Conservation (phyloP, 2,888 invertebrate species). For the Cosmopolites sordidus region DNA sequence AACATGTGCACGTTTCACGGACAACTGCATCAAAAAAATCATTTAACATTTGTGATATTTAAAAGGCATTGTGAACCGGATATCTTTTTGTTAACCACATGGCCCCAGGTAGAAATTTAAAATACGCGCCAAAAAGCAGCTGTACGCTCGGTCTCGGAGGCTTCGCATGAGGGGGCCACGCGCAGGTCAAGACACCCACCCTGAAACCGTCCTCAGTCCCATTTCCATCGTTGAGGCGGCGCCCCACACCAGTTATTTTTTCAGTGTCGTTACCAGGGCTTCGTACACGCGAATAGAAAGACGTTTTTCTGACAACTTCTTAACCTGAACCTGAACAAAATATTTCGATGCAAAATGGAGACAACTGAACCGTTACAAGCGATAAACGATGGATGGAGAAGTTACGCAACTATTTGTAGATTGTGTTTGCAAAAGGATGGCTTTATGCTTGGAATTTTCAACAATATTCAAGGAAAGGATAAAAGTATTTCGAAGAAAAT, state of each 20-base stretch:
- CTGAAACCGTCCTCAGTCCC: constrained; percentile 47
- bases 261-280: constrained; percentile 32
- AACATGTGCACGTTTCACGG: no score
- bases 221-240: constrained; percentile 51
- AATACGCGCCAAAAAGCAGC: constrained; percentile 33
- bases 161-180: constrained; percentile 46
- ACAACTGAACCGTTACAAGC: constrained; percentile 5
- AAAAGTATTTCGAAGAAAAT: constrained; percentile 49
- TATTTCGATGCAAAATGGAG: constrained; percentile 30
- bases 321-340: neutral
- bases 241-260: constrained; percentile 44
- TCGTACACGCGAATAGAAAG: constrained; percentile 9
- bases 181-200: constrained; percentile 45
- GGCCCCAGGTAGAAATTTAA: constrained; percentile 30
- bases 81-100: neutral
- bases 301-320: constrained; percentile 13
- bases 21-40: neutral
- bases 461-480: constrained; percentile 50
- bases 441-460: constrained; percentile 61
- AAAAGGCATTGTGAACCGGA: neutral
- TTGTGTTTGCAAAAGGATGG: constrained; percentile 62
- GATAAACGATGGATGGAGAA: constrained; percentile 50
- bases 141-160: constrained; percentile 35
- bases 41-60: neutral
- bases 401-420: constrained; percentile 62